Conservation (phyloP, 2,797 vertebrate genomes). For the Sebastes minor region DNA sequence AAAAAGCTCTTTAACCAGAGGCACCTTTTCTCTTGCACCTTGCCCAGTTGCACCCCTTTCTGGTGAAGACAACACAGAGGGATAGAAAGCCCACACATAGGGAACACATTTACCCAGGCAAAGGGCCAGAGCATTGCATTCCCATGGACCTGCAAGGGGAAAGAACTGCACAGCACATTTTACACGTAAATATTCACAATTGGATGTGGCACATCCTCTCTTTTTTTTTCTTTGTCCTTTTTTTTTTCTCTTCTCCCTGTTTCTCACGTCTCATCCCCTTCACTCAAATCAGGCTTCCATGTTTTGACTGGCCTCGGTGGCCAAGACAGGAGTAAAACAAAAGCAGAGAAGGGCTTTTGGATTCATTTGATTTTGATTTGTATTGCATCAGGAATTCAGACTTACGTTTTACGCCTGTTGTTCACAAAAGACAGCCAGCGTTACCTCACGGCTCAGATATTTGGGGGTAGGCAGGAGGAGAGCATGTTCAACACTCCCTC, state of each 20-base stretch:
- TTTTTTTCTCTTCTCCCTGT: slow-evolving; percentile 37
- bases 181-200: slow-evolving; percentile 77
- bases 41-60: slow-evolving; percentile 55
- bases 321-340: slow-evolving; percentile 72
- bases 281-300: slow-evolving; percentile 66
- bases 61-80: slow-evolving; percentile 65
- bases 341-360: slow-evolving; percentile 59
- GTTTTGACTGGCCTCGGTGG: slow-evolving; percentile 69
- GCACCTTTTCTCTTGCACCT: slow-evolving; percentile 72
- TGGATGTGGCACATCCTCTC: slow-evolving; percentile 75
- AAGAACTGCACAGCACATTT: slow-evolving; percentile 73
- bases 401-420: slow-evolving; percentile 67
- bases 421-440: slow-evolving; percentile 59
- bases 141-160: slow-evolving; percentile 72
- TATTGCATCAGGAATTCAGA: slow-evolving; percentile 72
- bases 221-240: slow-evolving; percentile 44
- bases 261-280: slow-evolving; percentile 73
- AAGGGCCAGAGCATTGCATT: slow-evolving; percentile 75
- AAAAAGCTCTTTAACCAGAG: slow-evolving; percentile 63
- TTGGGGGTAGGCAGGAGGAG: slow-evolving; percentile 36
- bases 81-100: slow-evolving; percentile 72
- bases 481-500: slow-evolving; percentile 44
- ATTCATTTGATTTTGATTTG: slow-evolving; percentile 75
- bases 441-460: slow-evolving; percentile 75
- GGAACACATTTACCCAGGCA: slow-evolving; percentile 81